phyloP scores from a whole-genome alignment of 2,113 vertebrate genomes.

The Xerus inauris region DNA sequence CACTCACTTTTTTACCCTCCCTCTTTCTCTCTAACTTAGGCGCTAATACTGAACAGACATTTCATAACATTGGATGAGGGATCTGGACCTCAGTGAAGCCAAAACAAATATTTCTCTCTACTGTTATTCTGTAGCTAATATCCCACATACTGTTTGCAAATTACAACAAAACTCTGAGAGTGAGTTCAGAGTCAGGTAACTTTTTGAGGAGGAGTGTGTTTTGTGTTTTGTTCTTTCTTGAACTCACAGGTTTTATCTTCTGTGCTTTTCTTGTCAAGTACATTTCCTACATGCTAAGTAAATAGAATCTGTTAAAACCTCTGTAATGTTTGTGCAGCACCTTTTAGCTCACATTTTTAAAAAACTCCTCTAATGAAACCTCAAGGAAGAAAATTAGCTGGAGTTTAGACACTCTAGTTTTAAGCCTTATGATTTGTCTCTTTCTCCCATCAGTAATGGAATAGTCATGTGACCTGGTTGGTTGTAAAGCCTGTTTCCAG shows the following conservation, averaged over 20 bases:
- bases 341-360: conserved; percentile 45
- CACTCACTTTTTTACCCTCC: background rate
- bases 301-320: conserved; percentile 54
- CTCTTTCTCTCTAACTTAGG: background rate
- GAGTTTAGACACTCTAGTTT: background rate
- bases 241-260: conserved; percentile 54
- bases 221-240: conserved; percentile 37
- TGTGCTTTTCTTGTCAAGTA: conserved; percentile 37
- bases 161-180: background rate
- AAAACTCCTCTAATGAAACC: conserved; percentile 7
- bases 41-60: background rate
- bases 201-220: conserved; percentile 32
- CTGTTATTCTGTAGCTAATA: conserved; percentile 28
- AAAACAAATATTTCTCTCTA: conserved; percentile 39
- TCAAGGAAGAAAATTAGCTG: conserved; percentile 11
- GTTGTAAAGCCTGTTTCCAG: background rate
- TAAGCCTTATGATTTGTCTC: background rate
- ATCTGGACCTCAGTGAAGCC: background rate
- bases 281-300: background rate
- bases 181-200: conserved; percentile 51
- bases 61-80: background rate
- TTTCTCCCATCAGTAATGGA: background rate
- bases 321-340: conserved; percentile 31
- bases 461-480: background rate
- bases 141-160: conserved; percentile 28